Conservation (phyloP, 2,113 vertebrate species). For the Psittacula cyanocephala region DNA sequence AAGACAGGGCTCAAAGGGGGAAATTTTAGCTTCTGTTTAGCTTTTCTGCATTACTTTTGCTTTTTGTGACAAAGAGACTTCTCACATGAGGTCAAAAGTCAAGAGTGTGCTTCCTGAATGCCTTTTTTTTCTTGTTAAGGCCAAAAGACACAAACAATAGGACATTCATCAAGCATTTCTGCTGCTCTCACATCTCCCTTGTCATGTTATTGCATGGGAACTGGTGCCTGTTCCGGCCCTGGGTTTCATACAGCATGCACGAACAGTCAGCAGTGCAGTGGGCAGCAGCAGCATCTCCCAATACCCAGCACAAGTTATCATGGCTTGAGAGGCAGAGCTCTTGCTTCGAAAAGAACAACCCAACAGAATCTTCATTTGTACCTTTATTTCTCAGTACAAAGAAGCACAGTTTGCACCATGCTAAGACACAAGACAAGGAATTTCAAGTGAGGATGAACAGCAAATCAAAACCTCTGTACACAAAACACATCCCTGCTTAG, state of each 20-base stretch:
- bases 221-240: background rate
- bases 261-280: rapidly evolving
- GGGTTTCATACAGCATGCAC: rapidly evolving
- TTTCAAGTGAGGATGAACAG: background rate
- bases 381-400: background rate
- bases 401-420: background rate
- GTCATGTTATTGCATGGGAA: background rate
- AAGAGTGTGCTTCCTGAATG: background rate
- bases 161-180: background rate
- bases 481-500: background rate
- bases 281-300: background rate
- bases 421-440: background rate
- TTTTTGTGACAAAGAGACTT: background rate
- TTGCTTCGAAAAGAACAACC: background rate
- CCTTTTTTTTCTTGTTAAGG: background rate
- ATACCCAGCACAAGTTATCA: background rate
- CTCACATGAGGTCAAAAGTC: slow-evolving; percentile 5
- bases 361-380: background rate
- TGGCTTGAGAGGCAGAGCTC: background rate
- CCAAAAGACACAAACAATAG: slow-evolving; percentile 25
- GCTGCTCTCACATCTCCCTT: background rate
- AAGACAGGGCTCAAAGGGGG: background rate
- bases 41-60: background rate
- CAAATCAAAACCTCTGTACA: background rate
- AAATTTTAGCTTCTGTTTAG: background rate